Base-by-base conservation (phyloP, 2,113 vertebrate species). In the Cyphomyrus plagiostoma region DNA sequence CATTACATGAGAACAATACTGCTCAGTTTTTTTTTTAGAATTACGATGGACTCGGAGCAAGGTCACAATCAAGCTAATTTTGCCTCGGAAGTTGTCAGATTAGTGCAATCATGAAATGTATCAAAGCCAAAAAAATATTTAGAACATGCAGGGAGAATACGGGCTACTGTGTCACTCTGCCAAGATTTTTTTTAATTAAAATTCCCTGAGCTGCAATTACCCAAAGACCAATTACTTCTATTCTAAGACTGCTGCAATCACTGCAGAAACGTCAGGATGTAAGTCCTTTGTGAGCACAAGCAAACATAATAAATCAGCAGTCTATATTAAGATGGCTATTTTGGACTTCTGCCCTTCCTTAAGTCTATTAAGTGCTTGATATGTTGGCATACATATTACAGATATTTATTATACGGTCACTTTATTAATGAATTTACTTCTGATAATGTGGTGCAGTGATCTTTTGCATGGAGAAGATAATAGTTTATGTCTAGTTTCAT, bases 181-280 rank as follows among this genome's bases (percentile, higher is more conserved):
- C 87, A 88, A 62, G 87, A 23, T 58, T 56, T 70, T 42, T 62
- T 66, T 88, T 48, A 66, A 88, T 88, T 88, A 88, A 88, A 88
- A 88, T 66, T 58, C 87, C 87, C 87, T 46, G 35, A 42, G 56
- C 87, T n/a, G 52, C 87, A 88, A 66, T 26, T 35, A 88, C 21
- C 85, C 87, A 46, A 66, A 88, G 87, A 53, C 87, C 56, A 88
- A 66, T 88, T 66, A 88, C 56, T 17, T 45, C 87, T 66, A 62
- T 88, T 88, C 87, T 88, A 42, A 88, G 87, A 26, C 87, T 56
- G 58, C 87, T 13, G 87, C 53, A 88, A n/a, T 88, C 87, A 88
- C 56, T 66, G 87, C 56, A 45, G 56, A 46, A 45, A 88, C 23
- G 11, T 66, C 52, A 52, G 85, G 5, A 3, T 45, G 39, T 88